Base-by-base conservation (phyloP, 2,888 invertebrate species). In the Hemithea aestivaria region DNA sequence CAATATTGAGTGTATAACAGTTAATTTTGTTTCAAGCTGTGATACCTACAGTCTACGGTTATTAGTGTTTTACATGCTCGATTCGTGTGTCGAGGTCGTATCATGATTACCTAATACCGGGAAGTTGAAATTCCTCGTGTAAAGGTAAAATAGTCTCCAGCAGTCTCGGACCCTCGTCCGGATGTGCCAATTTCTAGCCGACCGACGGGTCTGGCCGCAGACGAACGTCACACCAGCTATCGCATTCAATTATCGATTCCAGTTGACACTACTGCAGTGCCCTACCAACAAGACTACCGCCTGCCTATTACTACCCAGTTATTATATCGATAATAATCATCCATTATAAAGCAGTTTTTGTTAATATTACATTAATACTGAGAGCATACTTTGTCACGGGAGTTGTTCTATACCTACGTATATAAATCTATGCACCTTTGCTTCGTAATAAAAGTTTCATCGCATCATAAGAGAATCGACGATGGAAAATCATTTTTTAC, bases 101-200 rank as follows among this genome's bases (percentile, higher is more conserved):
- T 7, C 20, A 20, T 12, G 29, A 27, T 40, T 40, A 35, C 26
- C 34, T 35, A 41, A 36, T 41, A 36, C 41, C 41, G 36, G 36
- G 36, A 42, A 34, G 29, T 42, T 37, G 29, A 34, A 29, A 36
- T 37, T 41, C 29, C 41, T 33, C 26, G 36, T 36, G 27, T 10
- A n/a, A n/a, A 16, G 2, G 3, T 16, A 5, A 16, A 16, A 16
- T 16, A 4, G 16, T 16, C 16, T 16, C 16, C 16, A 16, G 16
- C 5, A n/a, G 16, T 16, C 16, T 50, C 56, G 55, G 57, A 62
- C 63, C 68, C 70, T 63, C 53, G 58, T 61, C 67, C 67, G 77
- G 77, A 79, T 64, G 68, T 67, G 69, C 69, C 73, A 77, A 77
- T 77, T 74, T 55, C 66, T 60, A 67, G 50, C 56, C 57, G 52